Percentiles rank a stretch among this genome's conserved stretches.
These are phyloP conservation scores for Neogobius melanostomus DNA, from an alignment of 2,113 vertebrate species.

Conservation along the genomic window DNA sequence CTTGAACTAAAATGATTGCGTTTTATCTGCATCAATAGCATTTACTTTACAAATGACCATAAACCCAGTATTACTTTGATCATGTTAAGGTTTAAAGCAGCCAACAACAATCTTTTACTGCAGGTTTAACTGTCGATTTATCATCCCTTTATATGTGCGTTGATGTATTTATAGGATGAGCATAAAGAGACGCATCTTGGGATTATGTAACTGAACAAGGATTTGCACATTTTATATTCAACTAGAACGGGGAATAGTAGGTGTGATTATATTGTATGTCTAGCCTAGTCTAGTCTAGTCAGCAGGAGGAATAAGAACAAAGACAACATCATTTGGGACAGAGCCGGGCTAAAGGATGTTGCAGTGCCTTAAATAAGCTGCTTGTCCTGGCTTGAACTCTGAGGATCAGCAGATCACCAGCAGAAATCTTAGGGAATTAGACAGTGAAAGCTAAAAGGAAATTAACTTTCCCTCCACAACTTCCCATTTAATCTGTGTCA, in stretches of 20 bases:
- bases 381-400: conserved; percentile 50
- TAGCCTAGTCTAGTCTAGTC: neutral
- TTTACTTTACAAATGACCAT: neutral
- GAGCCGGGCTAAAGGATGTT: conserved; percentile 50
- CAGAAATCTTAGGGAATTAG: conserved; percentile 56
- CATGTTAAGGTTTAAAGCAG: neutral
- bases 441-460: conserved; percentile 25
- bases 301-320: conserved; percentile 11
- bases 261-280: neutral
- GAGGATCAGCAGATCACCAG: conserved; percentile 50
- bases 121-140: neutral
- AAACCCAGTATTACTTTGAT: neutral
- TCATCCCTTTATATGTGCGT: neutral
- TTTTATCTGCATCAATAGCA: neutral
- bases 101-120: neutral
- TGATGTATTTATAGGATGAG: neutral
- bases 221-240: neutral
- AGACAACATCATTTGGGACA: conserved; percentile 30
- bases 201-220: neutral
- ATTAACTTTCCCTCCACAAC: neutral
- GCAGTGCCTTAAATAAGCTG: conserved; percentile 52
- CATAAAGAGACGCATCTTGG: neutral
- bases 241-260: neutral
- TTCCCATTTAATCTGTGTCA: conserved; percentile 19
- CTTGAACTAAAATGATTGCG: neutral